Evolutionary conservation across 2,113 vertebrate species (phyloP).

Genomic region (Sylvietta virens): DNA sequence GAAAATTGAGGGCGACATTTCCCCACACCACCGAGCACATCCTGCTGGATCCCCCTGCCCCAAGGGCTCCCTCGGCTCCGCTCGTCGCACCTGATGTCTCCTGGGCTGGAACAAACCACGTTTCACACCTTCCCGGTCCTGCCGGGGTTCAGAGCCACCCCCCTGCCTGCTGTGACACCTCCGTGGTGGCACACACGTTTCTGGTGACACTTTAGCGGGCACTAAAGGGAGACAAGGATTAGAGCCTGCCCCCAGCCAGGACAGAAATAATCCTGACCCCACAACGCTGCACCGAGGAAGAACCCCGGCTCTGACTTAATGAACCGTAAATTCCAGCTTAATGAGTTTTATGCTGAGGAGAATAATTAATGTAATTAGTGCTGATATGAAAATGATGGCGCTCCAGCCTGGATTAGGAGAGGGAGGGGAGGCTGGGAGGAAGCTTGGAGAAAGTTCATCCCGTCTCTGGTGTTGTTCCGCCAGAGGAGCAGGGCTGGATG

Average conservation of each 20-base stretch:
- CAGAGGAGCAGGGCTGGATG: conserved; percentile 24
- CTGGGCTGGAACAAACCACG: background rate
- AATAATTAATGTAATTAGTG: conserved; percentile 69
- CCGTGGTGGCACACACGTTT: rapidly evolving
- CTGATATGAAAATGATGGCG: conserved; percentile 58
- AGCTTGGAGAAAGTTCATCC: background rate
- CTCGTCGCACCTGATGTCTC: background rate
- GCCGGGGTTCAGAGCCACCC: background rate
- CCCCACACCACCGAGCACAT: background rate
- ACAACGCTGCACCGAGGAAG: background rate
- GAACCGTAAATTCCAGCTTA: conserved; percentile 51
- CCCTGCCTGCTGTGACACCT: background rate
- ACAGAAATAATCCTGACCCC: background rate
- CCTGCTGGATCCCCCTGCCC: background rate
- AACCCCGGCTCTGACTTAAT: conserved; percentile 29
- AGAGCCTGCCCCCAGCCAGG: background rate
- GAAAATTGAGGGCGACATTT: too few relatives aligned
- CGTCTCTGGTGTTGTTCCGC: background rate
- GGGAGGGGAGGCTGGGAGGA: background rate
- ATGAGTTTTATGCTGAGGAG: conserved; percentile 63
- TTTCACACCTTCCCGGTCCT: background rate
- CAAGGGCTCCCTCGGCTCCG: background rate
- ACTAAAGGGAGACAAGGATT: background rate
- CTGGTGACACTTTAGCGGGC: background rate
- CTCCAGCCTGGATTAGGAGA: background rate